Conservation (phyloP, 2,113 vertebrate genomes). For the Lepus europaeus region DNA sequence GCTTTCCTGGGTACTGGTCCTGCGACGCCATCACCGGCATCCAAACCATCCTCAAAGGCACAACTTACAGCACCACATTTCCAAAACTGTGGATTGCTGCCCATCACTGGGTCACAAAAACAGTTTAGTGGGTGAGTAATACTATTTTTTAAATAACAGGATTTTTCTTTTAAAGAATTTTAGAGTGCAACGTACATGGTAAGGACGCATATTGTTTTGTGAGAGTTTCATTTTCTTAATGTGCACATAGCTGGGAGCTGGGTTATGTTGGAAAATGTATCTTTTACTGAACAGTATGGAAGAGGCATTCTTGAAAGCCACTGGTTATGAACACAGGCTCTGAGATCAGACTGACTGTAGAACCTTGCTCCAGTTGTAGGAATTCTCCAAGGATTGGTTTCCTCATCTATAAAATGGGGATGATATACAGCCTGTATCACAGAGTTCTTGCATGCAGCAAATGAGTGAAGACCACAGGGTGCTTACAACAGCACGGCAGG, state of each 20-base stretch:
- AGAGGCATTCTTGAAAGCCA: background rate
- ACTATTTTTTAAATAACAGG: constrained; percentile 38
- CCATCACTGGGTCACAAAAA: constrained; percentile 32
- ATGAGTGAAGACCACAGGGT: background rate
- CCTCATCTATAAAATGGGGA: background rate
- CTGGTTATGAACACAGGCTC: background rate
- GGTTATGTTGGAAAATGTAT: background rate
- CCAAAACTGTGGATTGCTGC: background rate
- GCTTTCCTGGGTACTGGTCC: constrained; percentile 33
- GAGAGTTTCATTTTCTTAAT: constrained; percentile 38
- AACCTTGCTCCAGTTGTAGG: background rate
- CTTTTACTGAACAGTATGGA: background rate
- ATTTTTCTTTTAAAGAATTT: background rate
- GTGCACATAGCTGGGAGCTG: background rate
- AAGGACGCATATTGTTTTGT: background rate
- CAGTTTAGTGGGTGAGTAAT: constrained; percentile 52
- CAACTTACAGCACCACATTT: background rate
- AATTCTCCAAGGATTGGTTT: background rate
- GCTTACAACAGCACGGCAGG: background rate
- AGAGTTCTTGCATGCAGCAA: background rate
- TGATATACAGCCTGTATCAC: background rate
- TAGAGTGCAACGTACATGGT: background rate
- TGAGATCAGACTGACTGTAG: background rate
- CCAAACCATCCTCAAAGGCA: background rate
- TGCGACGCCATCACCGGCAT: background rate